Conservation (phyloP, 1,140 invertebrate genomes). For the Bombus breviceps region DNA sequence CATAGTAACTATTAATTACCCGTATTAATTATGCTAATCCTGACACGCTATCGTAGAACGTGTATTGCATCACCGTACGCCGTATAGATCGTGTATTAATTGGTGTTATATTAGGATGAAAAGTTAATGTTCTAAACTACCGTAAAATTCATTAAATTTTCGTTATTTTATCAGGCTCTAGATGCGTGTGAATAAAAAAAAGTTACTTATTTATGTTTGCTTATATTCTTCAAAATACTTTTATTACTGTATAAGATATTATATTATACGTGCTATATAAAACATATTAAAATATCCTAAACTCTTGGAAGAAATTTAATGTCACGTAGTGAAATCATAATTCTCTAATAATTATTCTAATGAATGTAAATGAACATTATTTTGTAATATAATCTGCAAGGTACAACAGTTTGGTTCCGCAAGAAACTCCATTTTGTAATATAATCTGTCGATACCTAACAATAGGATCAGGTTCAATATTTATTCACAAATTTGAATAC, state of each 20-base stretch:
- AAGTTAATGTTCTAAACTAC: neutral
- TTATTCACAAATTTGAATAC: too few relatives aligned
- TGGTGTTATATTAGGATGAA: neutral
- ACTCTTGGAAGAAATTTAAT: neutral
- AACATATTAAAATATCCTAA: too few relatives aligned
- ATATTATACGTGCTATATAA: too few relatives aligned
- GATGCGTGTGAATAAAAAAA: neutral
- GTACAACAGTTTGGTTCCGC: too few relatives aligned
- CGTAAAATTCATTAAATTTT: neutral
- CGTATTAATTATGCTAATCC: constrained; percentile 43
- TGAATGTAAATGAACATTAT: neutral
- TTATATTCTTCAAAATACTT: neutral
- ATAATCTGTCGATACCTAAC: too few relatives aligned
- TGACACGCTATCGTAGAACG: neutral
- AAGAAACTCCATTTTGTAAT: too few relatives aligned
- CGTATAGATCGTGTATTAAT: neutral
- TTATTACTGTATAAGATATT: neutral
- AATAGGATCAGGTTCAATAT: too few relatives aligned
- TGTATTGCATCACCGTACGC: neutral
- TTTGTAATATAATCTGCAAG: too few relatives aligned
- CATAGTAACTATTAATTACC: constrained; percentile 35
- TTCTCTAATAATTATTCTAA: neutral
- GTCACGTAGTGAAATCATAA: neutral
- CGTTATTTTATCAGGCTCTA: neutral
- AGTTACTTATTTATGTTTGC: neutral